Conservation (phyloP, 1,140 invertebrate species). For the Maconellicoccus hirsutus region DNA sequence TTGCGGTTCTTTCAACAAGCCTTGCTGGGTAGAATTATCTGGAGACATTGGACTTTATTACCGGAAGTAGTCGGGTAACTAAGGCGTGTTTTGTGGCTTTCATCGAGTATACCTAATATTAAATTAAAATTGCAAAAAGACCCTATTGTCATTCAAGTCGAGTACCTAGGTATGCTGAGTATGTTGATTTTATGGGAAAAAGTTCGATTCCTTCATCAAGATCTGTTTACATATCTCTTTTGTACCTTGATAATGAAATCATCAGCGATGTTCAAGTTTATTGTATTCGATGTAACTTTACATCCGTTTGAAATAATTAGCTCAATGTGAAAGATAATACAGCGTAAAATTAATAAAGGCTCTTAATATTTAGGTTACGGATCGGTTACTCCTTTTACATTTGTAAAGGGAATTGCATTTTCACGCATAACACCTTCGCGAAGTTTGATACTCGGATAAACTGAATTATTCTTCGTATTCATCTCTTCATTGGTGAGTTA, state of each 20-base stretch:
- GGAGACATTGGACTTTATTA: background rate
- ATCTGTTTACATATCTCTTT: too few relatives aligned
- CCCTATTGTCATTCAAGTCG: too few relatives aligned
- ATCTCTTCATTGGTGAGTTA: too few relatives aligned
- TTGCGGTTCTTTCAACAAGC: background rate
- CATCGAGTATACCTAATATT: too few relatives aligned
- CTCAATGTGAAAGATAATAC: background rate
- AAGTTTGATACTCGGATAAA: too few relatives aligned
- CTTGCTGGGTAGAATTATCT: background rate
- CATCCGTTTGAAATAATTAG: constrained; percentile 17
- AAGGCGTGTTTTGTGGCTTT: background rate
- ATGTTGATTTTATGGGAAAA: too few relatives aligned
- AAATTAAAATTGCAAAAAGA: too few relatives aligned
- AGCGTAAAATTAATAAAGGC: constrained; percentile 11
- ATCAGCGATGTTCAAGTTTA: background rate
- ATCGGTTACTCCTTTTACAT: background rate
- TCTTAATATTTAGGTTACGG: constrained; percentile 17
- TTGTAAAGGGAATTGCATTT: background rate
- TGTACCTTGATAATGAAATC: background rate
- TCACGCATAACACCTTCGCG: too few relatives aligned
- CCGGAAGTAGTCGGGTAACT: background rate
- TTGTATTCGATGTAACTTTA: background rate
- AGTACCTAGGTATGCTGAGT: too few relatives aligned
- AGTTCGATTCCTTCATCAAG: too few relatives aligned
- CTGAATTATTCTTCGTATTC: too few relatives aligned